Evolutionary conservation across 2,888 invertebrate genomes (phyloP), one percentile per base, ranked within the genome.

Genomic region (Drosophila multiciliata): DNA sequence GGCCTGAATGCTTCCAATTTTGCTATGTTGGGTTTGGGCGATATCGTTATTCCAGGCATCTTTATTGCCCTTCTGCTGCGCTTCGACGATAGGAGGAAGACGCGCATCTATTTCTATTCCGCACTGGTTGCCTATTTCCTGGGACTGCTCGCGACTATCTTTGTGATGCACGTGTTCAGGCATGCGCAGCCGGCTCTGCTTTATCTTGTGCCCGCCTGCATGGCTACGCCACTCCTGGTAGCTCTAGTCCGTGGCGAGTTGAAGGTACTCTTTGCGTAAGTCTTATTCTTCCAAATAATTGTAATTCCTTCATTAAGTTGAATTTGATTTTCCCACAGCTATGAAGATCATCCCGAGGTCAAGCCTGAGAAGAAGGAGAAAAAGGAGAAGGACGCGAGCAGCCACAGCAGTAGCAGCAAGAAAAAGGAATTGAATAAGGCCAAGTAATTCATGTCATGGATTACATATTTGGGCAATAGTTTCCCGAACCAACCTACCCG

Each of bases 31-130:
- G 99, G 99, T 0, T 95, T 99, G 15, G 99, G 99, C 5, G 99
- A 99, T 93, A 99, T 99, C 89, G 99, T 99, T 38, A 98, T 99
- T 80, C 99, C 99, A 6, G 99, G 99, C 78, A 99, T 99, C 91
- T 99, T 99, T 93, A 99, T 99, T 89, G 99, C 99, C 0, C 94
- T 99, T 32, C 94, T 99, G 54, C 95, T 99, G 57, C 96, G 99
- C 80, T 99, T 99, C 94, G 99, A 99, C 94, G 95, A 96, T 92
- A 97, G 97, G 86, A 94, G 97, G 23, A 96, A 96, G 92, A 96
- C 96, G 15, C 96, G 97, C 86, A 95, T 96, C 32, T 98, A 98
- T 93, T 99, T 99, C 94, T 96, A 96, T 91, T 95, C 97, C 4
- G 97, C 99, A 5, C 97, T 99, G 93, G 92, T 95, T 52, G 99